A percentile compares a stretch with the other conserved stretches of the same genome.
Evolutionary conservation across 2,888 invertebrate genomes (phyloP).

Genomic region (Drosophila percnosoma): DNA sequence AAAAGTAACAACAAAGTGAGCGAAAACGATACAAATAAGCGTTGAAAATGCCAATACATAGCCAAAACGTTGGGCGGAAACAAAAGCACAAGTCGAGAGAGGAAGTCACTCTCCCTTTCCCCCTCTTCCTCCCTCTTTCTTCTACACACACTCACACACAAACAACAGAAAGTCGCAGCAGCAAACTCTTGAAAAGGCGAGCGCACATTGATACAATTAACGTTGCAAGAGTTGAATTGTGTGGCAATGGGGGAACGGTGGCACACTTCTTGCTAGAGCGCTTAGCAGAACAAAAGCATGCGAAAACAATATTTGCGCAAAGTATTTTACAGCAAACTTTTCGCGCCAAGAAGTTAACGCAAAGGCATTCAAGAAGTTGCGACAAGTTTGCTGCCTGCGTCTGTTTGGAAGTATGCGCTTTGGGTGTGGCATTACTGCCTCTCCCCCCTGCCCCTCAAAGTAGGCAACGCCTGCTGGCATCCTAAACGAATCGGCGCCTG

Average conservation of each 20-base stretch:
- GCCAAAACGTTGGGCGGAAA: slow-evolving; percentile 60
- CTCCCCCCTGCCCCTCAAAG: slow-evolving; percentile 38
- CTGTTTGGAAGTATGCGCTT: slow-evolving; percentile 17
- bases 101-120: neutral
- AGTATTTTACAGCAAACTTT: slow-evolving; percentile 76
- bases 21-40: slow-evolving; percentile 78
- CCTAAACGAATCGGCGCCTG: slow-evolving; percentile 28
- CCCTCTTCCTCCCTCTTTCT: neutral
- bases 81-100: slow-evolving; percentile 36
- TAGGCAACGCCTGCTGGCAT: slow-evolving; percentile 45
- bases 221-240: slow-evolving; percentile 57
- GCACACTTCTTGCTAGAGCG: slow-evolving; percentile 48
- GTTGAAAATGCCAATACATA: slow-evolving; percentile 75
- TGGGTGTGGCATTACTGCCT: slow-evolving; percentile 15
- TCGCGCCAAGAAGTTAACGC: slow-evolving; percentile 75
- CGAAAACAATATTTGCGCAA: slow-evolving; percentile 78
- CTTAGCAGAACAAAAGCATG: slow-evolving; percentile 75
- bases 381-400: slow-evolving; percentile 61
- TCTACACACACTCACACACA: neutral
- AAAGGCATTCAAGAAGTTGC: slow-evolving; percentile 76
- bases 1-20: slow-evolving; percentile 73
- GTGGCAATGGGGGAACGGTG: slow-evolving; percentile 12
- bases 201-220: slow-evolving; percentile 73
- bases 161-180: slow-evolving; percentile 46
- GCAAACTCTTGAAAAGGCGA: slow-evolving; percentile 69